phyloP scores from a whole-genome alignment of 2,113 vertebrate genomes.

The Ictalurus furcatus region DNA sequence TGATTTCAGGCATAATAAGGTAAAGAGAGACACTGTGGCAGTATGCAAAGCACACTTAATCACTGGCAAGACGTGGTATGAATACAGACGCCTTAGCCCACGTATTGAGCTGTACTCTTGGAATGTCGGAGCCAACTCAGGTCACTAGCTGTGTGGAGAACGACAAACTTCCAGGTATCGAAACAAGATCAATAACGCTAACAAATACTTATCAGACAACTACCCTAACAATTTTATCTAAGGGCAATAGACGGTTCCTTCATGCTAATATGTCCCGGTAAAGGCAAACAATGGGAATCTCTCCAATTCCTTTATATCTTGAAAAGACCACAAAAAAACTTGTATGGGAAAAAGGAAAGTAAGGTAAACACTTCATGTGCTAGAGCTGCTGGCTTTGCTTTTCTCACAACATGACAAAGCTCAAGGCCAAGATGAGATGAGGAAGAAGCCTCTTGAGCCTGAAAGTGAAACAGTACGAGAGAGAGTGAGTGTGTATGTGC shows the following conservation, averaged over 20 bases:
- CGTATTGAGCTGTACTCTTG: conserved; percentile 19
- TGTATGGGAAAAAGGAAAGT: neutral
- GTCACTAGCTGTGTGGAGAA: conserved; percentile 58
- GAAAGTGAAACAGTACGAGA: neutral
- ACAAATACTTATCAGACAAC: conserved; percentile 73
- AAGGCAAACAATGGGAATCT: conserved; percentile 2
- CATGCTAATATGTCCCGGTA: conserved; percentile 64
- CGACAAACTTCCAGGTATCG: conserved; percentile 63
- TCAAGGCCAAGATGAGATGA: conserved; percentile 34
- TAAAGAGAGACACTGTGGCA: conserved; percentile 29
- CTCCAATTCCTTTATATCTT: neutral
- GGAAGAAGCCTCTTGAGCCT: conserved; percentile 34
- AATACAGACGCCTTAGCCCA: conserved; percentile 14
- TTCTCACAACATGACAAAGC: conserved; percentile 34
- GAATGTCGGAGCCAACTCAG: neutral
- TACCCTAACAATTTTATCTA: conserved; percentile 61
- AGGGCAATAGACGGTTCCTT: conserved; percentile 62
- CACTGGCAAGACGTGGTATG: conserved; percentile 22
- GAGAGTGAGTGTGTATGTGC: neutral
- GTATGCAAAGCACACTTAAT: conserved; percentile 44
- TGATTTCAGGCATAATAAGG: conserved; percentile 42
- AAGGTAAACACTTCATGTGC: neutral
- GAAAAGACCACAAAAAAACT: neutral
- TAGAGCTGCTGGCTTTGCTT: neutral
- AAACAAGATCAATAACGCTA: conserved; percentile 71